phyloP scores from a whole-genome alignment of 1,140 invertebrate genomes.

The Plutomurus gul region DNA sequence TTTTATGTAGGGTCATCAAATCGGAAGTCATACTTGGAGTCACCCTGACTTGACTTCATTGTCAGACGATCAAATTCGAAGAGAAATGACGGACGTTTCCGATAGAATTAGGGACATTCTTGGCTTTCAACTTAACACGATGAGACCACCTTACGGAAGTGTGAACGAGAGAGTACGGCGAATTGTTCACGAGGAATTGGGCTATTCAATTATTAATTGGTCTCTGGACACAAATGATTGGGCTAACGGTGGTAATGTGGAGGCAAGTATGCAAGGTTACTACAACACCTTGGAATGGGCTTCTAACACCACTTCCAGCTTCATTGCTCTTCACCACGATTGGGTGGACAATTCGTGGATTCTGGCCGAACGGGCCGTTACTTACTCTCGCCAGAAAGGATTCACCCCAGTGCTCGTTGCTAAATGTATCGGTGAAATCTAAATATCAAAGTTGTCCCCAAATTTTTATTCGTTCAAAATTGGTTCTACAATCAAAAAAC shows the following conservation, averaged over 20 bases:
- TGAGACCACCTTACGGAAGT: neutral
- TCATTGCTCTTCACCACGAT: neutral
- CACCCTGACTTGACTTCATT: neutral
- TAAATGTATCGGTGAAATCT: neutral
- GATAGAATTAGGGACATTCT: neutral
- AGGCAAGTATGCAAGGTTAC: neutral
- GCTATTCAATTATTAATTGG: neutral
- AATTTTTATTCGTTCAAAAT: no score
- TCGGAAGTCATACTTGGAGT: neutral
- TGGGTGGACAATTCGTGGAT: neutral
- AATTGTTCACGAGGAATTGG: neutral
- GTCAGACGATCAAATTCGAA: neutral
- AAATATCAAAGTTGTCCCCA: no score
- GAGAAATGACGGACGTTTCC: neutral
- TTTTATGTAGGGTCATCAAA: neutral
- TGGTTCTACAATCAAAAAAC: no score
- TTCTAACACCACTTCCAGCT: neutral
- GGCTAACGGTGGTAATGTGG: neutral
- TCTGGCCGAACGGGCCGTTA: neutral
- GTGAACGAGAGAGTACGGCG: neutral
- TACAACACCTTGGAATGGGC: neutral
- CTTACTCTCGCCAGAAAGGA: neutral
- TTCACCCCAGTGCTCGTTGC: neutral
- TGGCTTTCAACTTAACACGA: neutral
- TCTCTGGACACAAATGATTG: neutral